A percentile compares a stretch with the other conserved stretches of the same genome.
phyloP scores from a whole-genome alignment of 1,140 invertebrate genomes.

The Steinernema feltiae region DNA sequence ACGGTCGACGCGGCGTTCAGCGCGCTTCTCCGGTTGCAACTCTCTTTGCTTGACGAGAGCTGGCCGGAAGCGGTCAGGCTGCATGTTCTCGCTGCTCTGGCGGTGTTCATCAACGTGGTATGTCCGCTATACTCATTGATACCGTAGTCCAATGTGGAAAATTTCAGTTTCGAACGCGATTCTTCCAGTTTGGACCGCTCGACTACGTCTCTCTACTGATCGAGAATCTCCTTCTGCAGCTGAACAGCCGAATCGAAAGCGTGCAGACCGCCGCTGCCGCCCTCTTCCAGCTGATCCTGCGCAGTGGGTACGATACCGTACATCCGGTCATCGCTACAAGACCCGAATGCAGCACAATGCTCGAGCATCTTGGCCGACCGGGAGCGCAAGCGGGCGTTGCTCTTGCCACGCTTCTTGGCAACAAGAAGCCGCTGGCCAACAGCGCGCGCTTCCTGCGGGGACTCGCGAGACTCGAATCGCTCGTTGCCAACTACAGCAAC shows the following conservation, averaged over 20 bases:
- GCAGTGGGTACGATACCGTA: conserved; percentile 47
- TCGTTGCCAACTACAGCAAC: conserved; percentile 29
- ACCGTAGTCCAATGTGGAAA: conserved; percentile 58
- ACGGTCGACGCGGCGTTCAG: conserved; percentile 68
- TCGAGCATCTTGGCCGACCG: conserved; percentile 29
- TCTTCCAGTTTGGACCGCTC: conserved; percentile 47
- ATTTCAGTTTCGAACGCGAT: conserved; percentile 57
- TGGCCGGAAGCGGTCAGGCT: conserved; percentile 82
- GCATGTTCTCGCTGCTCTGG: conserved; percentile 80
- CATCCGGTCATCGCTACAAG: neutral
- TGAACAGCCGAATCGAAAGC: conserved; percentile 45
- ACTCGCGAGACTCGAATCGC: conserved; percentile 39
- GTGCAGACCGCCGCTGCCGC: conserved; percentile 53
- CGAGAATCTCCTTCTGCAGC: conserved; percentile 45
- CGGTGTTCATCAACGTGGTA: conserved; percentile 81
- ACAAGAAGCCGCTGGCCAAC: conserved; percentile 31
- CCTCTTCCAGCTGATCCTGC: conserved; percentile 48
- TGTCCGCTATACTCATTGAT: conserved; percentile 71
- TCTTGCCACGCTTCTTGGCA: conserved; percentile 45
- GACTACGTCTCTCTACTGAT: conserved; percentile 46
- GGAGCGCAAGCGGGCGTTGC: conserved; percentile 51
- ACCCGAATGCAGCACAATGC: neutral
- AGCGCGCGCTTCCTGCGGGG: conserved; percentile 48
- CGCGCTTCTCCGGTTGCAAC: conserved; percentile 73
- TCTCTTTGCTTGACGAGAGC: conserved; percentile 77